Evolutionary conservation across 2,888 invertebrate genomes (phyloP), one percentile per base, ranked within the genome.

Genomic region (Chrysomela aeneicollis): DNA sequence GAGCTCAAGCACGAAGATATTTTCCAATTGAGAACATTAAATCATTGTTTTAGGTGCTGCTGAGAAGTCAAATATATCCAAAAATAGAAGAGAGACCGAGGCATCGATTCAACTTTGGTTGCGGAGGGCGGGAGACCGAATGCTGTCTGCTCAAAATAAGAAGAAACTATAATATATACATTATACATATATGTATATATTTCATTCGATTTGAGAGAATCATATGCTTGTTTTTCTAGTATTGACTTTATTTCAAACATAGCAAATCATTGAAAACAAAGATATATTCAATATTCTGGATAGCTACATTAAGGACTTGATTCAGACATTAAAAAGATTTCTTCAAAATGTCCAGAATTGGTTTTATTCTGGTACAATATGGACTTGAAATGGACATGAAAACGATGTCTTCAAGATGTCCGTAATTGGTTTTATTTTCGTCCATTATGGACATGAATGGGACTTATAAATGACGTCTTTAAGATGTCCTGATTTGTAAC

Each of bases 81-180:
- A 9, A 21, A 22, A 50, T 21, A 2, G 50, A 22, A 50, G 21
- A n/a, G 50, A 50, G 21, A 50, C 50, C 2, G 50, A 50, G 12
- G 10, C 19, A 19, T 10, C 9, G 3, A 50, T 50, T 21, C 50
- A 50, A 22, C 12, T 22, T 2, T 50, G 50, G 50, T 9, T 50
- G n/a, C 19, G 50, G 18, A 50, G 50, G 22, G 50, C 50, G 1
- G 50, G 50, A 50, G 50, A 50, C 21, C 50, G 50, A 5, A 50
- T 12, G 10, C 2, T 21, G 12, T 21, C 19, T 5, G 22, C 9
- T 6, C 9, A 21, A 50, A 50, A 50, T 21, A n/a, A n/a, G n/a
- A 50, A 50, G 21, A 50, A 50, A 21, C 21, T 50, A 50, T 50
- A 50, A n/a, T 15, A 6, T 15, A 6, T 50, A 12, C 21, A 50